phyloP scores from a whole-genome alignment of 1,140 invertebrate species.

The Ceratosolen fusciceps region DNA sequence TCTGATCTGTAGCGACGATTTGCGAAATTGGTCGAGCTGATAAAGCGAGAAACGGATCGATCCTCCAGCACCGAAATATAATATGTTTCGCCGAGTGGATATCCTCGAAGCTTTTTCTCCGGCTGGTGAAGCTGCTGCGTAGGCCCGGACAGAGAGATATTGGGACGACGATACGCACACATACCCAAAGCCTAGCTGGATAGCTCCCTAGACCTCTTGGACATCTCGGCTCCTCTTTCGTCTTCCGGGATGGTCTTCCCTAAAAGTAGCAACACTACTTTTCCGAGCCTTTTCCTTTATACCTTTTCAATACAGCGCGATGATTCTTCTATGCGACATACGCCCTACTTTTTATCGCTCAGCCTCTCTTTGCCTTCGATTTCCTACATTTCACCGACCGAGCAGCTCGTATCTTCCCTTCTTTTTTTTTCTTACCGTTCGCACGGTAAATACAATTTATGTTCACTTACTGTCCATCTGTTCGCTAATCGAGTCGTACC shows the following conservation, averaged over 20 bases:
- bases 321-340: background rate
- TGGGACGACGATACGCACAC: conserved; percentile 7
- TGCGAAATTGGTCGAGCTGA: conserved; percentile 6
- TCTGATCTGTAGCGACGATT: background rate
- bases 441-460: no score
- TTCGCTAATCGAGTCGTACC: no score
- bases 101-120: conserved; percentile 5
- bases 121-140: no score
- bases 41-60: background rate
- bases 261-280: background rate
- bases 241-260: background rate
- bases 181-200: no score
- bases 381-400: background rate
- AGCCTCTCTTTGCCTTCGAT: background rate
- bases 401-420: background rate
- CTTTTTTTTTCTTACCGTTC: no score
- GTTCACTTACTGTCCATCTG: no score
- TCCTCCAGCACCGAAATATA: conserved; percentile 1
- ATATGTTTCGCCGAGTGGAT: background rate
- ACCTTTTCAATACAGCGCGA: background rate
- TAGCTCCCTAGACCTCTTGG: background rate
- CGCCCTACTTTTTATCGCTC: background rate
- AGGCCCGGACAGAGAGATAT: conserved; percentile 1
- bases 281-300: background rate
- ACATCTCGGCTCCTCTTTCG: background rate